Conservation (phyloP, 2,888 invertebrate species). For the Mechanitis mazaeus region DNA sequence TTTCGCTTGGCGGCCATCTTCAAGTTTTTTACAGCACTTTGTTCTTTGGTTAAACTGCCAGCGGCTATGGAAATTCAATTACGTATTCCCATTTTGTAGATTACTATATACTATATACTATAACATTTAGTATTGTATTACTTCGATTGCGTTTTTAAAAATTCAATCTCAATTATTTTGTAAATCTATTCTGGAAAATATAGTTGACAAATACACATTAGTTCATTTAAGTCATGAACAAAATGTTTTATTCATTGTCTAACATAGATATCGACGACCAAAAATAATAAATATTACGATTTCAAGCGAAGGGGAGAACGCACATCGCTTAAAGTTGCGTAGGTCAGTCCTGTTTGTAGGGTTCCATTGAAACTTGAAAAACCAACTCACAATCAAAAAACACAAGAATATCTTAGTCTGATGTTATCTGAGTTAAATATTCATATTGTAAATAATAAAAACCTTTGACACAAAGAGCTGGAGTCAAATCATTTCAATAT, state of each 20-base stretch:
- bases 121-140: constrained; percentile 19
- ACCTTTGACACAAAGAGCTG: too few relatives aligned
- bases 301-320: constrained; percentile 22
- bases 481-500: too few relatives aligned
- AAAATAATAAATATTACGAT: constrained; percentile 19
- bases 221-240: neutral
- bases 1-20: constrained; percentile 85
- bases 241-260: neutral
- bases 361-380: constrained; percentile 15
- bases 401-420: neutral
- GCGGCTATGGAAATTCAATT: constrained; percentile 45
- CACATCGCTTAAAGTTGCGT: constrained; percentile 31
- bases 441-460: too few relatives aligned
- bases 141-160: constrained; percentile 22
- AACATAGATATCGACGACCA: neutral
- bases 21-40: constrained; percentile 56
- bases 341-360: constrained; percentile 32
- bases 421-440: too few relatives aligned
- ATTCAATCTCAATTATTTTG: neutral
- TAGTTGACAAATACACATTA: constrained; percentile 2
- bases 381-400: neutral
- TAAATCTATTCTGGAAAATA: neutral
- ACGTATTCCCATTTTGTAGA: constrained; percentile 50
- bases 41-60: constrained; percentile 56
- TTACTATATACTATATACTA: constrained; percentile 16